Evolutionary conservation across 2,888 invertebrate species (phyloP), one percentile per base, ranked within the genome.

Genomic region (Cerastis leucographa): DNA sequence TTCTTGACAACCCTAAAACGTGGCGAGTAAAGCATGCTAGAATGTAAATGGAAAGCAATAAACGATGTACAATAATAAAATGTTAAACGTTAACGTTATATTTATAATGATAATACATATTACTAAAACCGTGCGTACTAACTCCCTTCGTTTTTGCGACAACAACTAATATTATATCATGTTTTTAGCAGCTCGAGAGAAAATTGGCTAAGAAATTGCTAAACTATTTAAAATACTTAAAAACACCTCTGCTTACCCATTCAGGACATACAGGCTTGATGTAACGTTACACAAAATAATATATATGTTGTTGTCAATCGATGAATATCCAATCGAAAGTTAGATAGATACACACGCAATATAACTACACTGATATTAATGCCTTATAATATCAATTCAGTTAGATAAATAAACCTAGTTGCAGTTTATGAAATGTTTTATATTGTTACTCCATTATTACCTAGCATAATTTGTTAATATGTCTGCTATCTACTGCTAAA

Each of bases 41-140:
- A 54, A 56, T 4, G 35, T 35, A 70, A 84, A 73, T 54, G 5
- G 12, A 42, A 73, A 77, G 74, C 77, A 83, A 83, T 83, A 78
- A 85, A 72, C 77, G 65, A 61, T 80, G 65, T 80, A 84, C 61
- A 76, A 84, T 73, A 73, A 56, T 56, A 62, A n/a, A 68, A 64
- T 51, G 59, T 84, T 78, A 46, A 49, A 64, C 54, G 17, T 62
- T 80, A 70, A 44, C 51, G 68, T 84, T 73, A 71, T 81, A 80
- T 66, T 56, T 64, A 70, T 67, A 8, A 11, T 49, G 40, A 35
- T 62, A 62, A 56, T 42, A 64, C 0, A 25, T 62, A 62, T 64
- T 42, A 64, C 0, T 44, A 11, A 49, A 44, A 76, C 81, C 81
- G 84, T 83, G 73, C 81, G 25, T 3, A 35, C 11, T 70, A 19